These are phyloP conservation scores for Pygoscelis adeliae DNA, from an alignment of 2,113 vertebrate species.

Conservation along the genomic window DNA sequence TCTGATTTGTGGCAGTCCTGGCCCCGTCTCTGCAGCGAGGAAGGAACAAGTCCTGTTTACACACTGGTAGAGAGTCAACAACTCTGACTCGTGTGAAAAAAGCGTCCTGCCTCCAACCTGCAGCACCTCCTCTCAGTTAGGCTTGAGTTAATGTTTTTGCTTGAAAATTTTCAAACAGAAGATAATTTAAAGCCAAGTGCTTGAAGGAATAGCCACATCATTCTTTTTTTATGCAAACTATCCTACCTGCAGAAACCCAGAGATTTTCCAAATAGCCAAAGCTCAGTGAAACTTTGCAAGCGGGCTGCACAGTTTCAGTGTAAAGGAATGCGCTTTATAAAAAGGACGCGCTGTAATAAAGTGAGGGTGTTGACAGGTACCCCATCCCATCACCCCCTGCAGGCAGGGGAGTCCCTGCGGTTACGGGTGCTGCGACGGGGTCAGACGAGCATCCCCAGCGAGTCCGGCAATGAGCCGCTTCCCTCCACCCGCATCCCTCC, in stretches of 20 bases:
- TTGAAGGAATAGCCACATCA: neutral
- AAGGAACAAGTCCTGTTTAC: rapidly evolving
- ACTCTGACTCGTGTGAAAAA: neutral
- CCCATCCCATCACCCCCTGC: no score
- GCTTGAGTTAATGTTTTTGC: neutral
- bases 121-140: neutral
- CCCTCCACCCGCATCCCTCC: neutral
- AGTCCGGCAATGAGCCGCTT: neutral
- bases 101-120: neutral
- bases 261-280: neutral
- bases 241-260: neutral
- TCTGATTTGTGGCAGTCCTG: neutral
- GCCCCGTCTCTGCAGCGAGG: rapidly evolving
- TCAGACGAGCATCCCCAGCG: neutral
- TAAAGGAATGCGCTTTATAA: no score
- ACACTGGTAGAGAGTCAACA: rapidly evolving
- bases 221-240: neutral
- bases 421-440: rapidly evolving
- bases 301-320: neutral
- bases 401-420: neutral
- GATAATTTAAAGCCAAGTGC: neutral
- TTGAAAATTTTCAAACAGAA: neutral
- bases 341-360: neutral
- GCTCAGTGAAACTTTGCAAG: no score
- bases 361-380: neutral